phyloP scores from a whole-genome alignment of 2,797 vertebrate genomes.

The Falco concolor region DNA sequence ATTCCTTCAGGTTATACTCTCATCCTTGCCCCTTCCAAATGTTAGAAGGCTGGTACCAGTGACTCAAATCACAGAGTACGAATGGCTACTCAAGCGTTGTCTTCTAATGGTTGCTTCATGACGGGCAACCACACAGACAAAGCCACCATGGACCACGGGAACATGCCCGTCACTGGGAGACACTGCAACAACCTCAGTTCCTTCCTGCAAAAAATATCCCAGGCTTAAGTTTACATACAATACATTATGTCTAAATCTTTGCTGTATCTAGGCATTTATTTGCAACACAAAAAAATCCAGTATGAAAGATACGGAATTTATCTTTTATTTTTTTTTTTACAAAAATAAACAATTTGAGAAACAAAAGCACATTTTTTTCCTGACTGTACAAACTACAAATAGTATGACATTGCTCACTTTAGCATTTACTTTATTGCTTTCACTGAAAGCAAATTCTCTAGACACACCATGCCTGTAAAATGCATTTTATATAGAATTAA shows the following conservation, averaged over 20 bases:
- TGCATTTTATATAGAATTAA: conserved; percentile 58
- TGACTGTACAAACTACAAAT: conserved; percentile 77
- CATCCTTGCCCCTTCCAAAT: background rate
- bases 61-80: background rate
- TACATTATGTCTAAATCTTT: background rate
- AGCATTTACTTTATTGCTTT: conserved; percentile 79
- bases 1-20: background rate
- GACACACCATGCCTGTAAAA: conserved; percentile 62
- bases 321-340: conserved; percentile 71
- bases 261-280: background rate
- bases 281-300: background rate
- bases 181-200: background rate
- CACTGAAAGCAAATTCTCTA: conserved; percentile 85
- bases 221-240: background rate
- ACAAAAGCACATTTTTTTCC: conserved; percentile 76
- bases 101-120: background rate
- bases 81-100: background rate
- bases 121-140: fast-evolving
- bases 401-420: conserved; percentile 72
- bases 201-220: background rate
- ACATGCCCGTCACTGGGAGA: background rate
- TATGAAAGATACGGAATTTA: conserved; percentile 23
- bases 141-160: background rate
- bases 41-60: background rate
- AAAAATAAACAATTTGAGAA: conserved; percentile 81